phyloP scores from a whole-genome alignment of 2,888 invertebrate genomes.

The Quadroppia sp. region DNA sequence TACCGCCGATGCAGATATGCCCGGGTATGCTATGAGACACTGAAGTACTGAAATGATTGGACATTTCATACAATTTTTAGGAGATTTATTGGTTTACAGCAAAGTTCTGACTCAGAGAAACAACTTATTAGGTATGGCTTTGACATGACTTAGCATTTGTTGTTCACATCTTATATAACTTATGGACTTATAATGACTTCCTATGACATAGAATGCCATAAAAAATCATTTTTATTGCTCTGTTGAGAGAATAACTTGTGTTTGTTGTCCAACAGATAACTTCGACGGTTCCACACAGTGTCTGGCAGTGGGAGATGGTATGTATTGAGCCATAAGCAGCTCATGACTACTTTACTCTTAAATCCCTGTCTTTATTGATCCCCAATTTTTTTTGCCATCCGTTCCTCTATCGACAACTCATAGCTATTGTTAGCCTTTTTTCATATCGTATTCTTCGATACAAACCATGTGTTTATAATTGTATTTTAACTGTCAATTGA shows the following conservation, averaged over 20 bases:
- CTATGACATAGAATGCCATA: background rate
- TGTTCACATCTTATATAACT: background rate
- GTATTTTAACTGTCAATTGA: background rate
- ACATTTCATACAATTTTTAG: background rate
- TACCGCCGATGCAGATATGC: slow-evolving; percentile 57
- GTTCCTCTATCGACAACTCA: background rate
- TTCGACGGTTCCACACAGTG: slow-evolving; percentile 52
- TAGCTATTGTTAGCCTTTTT: too few species aligned
- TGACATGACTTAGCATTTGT: background rate
- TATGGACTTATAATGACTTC: slow-evolving; percentile 14
- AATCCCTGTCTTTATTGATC: too few species aligned
- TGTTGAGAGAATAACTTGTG: background rate
- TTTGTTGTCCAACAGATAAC: slow-evolving; percentile 47
- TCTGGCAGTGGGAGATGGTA: slow-evolving; percentile 50
- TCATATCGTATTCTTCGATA: too few species aligned
- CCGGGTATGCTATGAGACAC: slow-evolving; percentile 50
- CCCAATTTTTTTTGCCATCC: too few species aligned
- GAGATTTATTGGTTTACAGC: slow-evolving; percentile 55
- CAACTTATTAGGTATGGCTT: slow-evolving; percentile 51
- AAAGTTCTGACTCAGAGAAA: slow-evolving; percentile 55
- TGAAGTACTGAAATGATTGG: background rate
- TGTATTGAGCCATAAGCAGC: too few species aligned
- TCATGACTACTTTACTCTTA: too few species aligned
- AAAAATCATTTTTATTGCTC: slow-evolving; percentile 16
- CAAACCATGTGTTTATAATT: too few species aligned